Evolutionary conservation across 1,140 invertebrate genomes (phyloP).

Genomic region (Dendroctonus valens): DNA sequence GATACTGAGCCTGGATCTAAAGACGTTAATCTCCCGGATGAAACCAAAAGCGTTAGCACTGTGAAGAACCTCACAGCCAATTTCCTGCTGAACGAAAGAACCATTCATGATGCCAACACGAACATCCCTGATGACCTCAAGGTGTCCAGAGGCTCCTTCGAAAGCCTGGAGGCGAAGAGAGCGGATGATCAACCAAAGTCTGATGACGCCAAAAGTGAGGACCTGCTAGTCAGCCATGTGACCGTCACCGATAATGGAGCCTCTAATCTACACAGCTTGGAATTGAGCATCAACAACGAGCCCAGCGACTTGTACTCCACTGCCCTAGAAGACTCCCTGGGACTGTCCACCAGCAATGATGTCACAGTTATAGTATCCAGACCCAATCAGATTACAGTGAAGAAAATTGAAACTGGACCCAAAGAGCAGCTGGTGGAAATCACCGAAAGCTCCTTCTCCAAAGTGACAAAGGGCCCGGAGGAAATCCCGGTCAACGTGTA

Average conservation of each 20-base stretch:
- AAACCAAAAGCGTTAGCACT: conserved; percentile 27
- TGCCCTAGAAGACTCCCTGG: conserved; percentile 35
- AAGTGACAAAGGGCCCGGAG: conserved; percentile 1
- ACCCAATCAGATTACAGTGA: conserved; percentile 18
- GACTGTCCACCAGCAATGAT: conserved; percentile 20
- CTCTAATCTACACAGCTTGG: conserved; percentile 39
- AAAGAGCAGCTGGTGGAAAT: conserved; percentile 18
- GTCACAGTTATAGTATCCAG: conserved; percentile 32
- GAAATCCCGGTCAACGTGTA: conserved; percentile 11
- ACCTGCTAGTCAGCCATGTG: conserved; percentile 32
- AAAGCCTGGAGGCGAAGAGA: conserved; percentile 53
- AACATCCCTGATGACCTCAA: conserved; percentile 62
- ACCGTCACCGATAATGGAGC: conserved; percentile 39
- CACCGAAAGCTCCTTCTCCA: conserved; percentile 24
- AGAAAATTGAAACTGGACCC: conserved; percentile 12
- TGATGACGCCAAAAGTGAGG: conserved; percentile 54
- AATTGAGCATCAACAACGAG: conserved; percentile 38
- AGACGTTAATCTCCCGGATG: conserved; percentile 27
- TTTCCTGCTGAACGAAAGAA: conserved; percentile 44
- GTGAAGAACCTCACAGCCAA: conserved; percentile 30
- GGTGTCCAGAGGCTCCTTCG: conserved; percentile 58
- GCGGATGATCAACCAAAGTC: conserved; percentile 48
- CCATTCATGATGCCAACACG: conserved; percentile 48
- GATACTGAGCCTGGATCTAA: background rate
- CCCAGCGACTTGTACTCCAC: conserved; percentile 42